Percentiles rank a stretch among this genome's conserved stretches.
Conservation (phyloP, 2,797 vertebrate species). For the Danionella dracula region DNA sequence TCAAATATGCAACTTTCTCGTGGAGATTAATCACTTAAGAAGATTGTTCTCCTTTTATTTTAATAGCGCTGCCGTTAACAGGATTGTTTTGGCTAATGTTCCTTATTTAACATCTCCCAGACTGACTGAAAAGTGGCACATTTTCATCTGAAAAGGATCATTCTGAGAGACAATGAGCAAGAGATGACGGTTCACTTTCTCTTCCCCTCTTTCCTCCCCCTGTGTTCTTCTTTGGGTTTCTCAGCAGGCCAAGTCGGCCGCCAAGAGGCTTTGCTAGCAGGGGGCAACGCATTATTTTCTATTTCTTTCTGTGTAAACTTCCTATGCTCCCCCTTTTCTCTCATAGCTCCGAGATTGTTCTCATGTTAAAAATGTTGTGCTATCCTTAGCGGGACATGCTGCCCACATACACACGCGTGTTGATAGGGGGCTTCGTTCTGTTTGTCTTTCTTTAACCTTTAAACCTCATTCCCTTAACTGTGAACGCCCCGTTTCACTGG, state of each 20-base stretch:
- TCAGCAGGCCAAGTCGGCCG: constrained; percentile 6
- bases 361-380: neutral
- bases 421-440: constrained; percentile 23
- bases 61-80: constrained; percentile 61
- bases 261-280: constrained; percentile 19
- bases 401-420: neutral
- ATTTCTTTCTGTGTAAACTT: neutral
- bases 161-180: constrained; percentile 56
- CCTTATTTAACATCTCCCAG: constrained; percentile 57
- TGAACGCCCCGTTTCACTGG: constrained; percentile 39
- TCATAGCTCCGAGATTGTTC: neutral
- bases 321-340: neutral
- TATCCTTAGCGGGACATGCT: neutral
- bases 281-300: constrained; percentile 52
- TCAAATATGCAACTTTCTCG: constrained; percentile 62
- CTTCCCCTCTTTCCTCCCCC: neutral
- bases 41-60: constrained; percentile 51
- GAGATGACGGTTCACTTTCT: constrained; percentile 53
- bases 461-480: constrained; percentile 25
- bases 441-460: constrained; percentile 54
- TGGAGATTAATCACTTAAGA: constrained; percentile 73
- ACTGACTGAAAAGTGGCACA: constrained; percentile 54
- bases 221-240: constrained; percentile 12
- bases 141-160: constrained; percentile 66
- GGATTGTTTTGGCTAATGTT: constrained; percentile 69